A percentile compares a stretch with the other conserved stretches of the same genome.
Evolutionary conservation across 1,140 invertebrate genomes (phyloP).

Genomic region (Drosophila parabipectinata): DNA sequence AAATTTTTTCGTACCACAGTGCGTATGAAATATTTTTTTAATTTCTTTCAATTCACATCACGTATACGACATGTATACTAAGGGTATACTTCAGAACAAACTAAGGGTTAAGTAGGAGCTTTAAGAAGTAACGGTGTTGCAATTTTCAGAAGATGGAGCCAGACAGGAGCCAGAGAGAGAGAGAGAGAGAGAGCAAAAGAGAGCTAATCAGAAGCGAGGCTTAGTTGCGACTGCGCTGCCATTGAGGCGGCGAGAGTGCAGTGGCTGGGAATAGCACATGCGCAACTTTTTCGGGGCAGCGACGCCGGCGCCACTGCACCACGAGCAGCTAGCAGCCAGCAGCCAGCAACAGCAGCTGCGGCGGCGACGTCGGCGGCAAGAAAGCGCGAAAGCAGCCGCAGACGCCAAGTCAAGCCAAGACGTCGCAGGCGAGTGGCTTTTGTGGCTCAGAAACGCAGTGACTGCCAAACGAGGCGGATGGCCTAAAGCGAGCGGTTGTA

Average conservation of each 20-base stretch:
- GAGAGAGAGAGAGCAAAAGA: background rate
- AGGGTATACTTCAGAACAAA: background rate
- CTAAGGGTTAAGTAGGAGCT: background rate
- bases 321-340: background rate
- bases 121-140: background rate
- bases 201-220: background rate
- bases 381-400: slow-evolving; percentile 14
- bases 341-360: slow-evolving; percentile 2
- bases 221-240: background rate
- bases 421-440: slow-evolving; percentile 72
- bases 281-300: slow-evolving; percentile 24
- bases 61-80: background rate
- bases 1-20: no score
- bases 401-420: slow-evolving; percentile 60
- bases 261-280: slow-evolving; percentile 24
- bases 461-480: slow-evolving; percentile 79
- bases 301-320: slow-evolving; percentile 8
- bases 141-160: background rate
- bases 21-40: background rate
- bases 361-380: slow-evolving; percentile 8
- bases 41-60: background rate
- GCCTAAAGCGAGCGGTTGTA: slow-evolving; percentile 33
- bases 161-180: background rate
- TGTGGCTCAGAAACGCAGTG: slow-evolving; percentile 80
- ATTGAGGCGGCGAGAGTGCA: slow-evolving; percentile 9